Percentiles rank a stretch among this genome's conserved stretches.
Evolutionary conservation across 2,797 vertebrate species (phyloP).

Genomic region (Hippopotamyrus pictus): DNA sequence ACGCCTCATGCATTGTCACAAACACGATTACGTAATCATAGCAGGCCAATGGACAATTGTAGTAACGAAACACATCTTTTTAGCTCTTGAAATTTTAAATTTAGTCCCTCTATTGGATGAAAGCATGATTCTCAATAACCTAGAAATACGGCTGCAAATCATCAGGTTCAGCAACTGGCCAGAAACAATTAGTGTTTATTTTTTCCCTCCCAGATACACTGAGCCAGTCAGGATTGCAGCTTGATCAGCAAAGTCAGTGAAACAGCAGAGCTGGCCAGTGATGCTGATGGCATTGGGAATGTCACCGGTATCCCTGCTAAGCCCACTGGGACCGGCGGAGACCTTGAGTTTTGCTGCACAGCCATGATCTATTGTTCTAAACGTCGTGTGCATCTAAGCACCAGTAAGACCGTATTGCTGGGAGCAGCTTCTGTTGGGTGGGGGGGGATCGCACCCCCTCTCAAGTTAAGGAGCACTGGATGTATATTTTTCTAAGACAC

Average conservation of each 20-base stretch:
- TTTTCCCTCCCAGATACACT: neutral
- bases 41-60: neutral
- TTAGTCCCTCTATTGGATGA: neutral
- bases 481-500: neutral
- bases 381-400: neutral
- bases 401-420: neutral
- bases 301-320: neutral
- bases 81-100: neutral
- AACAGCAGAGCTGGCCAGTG: neutral
- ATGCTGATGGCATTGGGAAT: neutral
- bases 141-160: neutral
- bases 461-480: neutral
- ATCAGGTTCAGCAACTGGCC: neutral
- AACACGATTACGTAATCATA: neutral
- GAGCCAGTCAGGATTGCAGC: neutral
- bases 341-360: neutral
- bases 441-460: neutral
- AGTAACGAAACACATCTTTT: neutral
- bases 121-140: neutral
- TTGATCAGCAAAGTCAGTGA: slow-evolving; percentile 1
- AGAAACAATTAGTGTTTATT: neutral
- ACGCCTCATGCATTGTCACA: neutral
- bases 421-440: neutral
- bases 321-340: neutral
- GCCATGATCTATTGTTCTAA: neutral